Conservation (phyloP, 2,797 vertebrate genomes). For the Mus caroli region DNA sequence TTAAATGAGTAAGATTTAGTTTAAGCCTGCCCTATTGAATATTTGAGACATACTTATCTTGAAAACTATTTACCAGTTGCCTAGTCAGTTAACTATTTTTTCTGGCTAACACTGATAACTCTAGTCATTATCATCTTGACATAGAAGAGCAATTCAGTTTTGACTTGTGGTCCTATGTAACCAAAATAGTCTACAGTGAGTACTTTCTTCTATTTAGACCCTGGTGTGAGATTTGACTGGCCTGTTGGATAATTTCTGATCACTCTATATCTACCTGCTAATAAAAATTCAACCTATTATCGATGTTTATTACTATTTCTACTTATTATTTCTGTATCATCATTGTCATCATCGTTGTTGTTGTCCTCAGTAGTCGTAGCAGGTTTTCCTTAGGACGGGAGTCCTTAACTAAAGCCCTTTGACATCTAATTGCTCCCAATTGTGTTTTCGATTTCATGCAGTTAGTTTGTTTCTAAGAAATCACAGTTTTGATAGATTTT, state of each 20-base stretch:
- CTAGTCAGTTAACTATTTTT: slow-evolving; percentile 50
- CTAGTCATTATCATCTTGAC: not conserved
- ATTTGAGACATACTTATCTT: not conserved
- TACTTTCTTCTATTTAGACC: not conserved
- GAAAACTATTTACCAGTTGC: slow-evolving; percentile 32
- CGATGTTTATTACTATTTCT: not conserved
- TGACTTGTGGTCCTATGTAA: not conserved
- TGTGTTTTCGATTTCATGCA: not conserved
- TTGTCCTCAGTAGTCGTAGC: too few species aligned
- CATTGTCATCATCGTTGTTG: not conserved
- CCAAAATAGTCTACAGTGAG: not conserved
- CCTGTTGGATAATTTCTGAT: slow-evolving; percentile 19
- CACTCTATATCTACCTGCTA: slow-evolving; percentile 15
- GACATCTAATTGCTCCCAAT: not conserved
- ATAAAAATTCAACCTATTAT: slow-evolving; percentile 1
- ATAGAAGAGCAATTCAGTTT: slow-evolving; percentile 42
- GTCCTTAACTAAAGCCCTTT: not conserved
- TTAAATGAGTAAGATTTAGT: not conserved
- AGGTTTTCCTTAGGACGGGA: not conserved
- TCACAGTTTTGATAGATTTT: slow-evolving; percentile 31
- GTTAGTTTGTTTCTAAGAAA: slow-evolving; percentile 39
- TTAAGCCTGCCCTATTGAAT: not conserved
- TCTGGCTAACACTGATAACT: not conserved
- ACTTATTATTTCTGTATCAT: not conserved
- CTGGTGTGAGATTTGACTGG: not conserved